Evolutionary conservation across 2,797 vertebrate genomes (phyloP).

Genomic region (Aeoliscus strigatus): DNA sequence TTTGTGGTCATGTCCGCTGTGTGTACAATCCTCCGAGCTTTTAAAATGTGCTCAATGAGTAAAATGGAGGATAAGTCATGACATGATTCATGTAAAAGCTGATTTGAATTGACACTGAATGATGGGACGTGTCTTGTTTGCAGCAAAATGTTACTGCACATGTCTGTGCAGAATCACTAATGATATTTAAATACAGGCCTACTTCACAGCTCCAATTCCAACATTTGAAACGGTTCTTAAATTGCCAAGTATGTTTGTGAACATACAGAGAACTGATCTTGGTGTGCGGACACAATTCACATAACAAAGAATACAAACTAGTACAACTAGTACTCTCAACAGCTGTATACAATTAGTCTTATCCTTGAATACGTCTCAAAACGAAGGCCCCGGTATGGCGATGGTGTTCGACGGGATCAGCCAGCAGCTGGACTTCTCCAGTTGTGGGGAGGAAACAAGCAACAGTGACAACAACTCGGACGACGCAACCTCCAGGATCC

Average conservation of each 20-base stretch:
- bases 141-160: no score
- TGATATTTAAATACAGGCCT: no score
- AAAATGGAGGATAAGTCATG: neutral
- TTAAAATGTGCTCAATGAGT: neutral
- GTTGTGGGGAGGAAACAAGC: conserved; percentile 69
- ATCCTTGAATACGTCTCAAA: neutral
- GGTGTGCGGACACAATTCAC: no score
- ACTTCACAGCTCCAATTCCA: neutral
- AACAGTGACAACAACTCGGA: conserved; percentile 67
- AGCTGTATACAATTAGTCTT: no score
- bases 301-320: no score
- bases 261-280: no score
- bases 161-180: no score
- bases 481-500: conserved; percentile 42
- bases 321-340: no score
- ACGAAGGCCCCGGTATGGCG: conserved; percentile 51
- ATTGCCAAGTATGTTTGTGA: neutral
- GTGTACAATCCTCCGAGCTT: neutral
- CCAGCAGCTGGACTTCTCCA: conserved; percentile 82
- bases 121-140: no score
- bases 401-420: conserved; percentile 53
- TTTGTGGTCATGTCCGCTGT: neutral
- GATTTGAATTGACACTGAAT: no score
- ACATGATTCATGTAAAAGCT: neutral
- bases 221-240: neutral